Evolutionary conservation across 35 echinoderm and acorn worm species (phyloP).

Genomic region (Holothuria glaberrima): DNA sequence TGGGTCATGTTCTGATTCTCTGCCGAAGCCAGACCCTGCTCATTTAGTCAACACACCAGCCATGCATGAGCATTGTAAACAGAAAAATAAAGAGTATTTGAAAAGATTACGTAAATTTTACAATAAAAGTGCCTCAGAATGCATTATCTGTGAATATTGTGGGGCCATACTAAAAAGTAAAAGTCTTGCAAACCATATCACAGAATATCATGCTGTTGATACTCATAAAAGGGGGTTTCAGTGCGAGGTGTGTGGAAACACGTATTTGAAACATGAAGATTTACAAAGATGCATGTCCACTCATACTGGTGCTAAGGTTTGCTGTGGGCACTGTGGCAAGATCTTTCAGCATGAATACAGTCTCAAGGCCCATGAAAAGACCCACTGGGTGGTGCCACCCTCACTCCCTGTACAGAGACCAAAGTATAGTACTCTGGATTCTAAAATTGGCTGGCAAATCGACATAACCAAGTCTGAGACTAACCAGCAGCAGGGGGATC

Average conservation of each 20-base stretch:
- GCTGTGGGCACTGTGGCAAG: neutral
- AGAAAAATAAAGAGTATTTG: constrained; percentile 9
- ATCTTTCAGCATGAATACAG: neutral
- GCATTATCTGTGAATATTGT: constrained; percentile 31
- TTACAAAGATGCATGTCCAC: neutral
- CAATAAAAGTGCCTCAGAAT: neutral
- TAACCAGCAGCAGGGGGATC: too few relatives aligned
- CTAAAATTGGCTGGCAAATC: too few relatives aligned
- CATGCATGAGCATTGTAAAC: constrained; percentile 26
- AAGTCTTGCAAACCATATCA: neutral
- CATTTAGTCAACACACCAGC: constrained; percentile 41
- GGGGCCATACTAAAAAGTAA: neutral
- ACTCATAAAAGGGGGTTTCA: neutral
- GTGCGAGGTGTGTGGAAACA: constrained; percentile 2
- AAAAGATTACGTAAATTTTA: neutral
- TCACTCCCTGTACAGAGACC: neutral
- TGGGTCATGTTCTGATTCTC: neutral
- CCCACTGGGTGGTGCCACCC: neutral
- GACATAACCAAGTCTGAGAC: too few relatives aligned
- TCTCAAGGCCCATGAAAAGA: neutral
- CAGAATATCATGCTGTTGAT: neutral
- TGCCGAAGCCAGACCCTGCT: neutral
- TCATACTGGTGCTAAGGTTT: neutral
- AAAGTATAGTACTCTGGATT: neutral
- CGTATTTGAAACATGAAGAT: neutral